A percentile compares a stretch with the other conserved stretches of the same genome.
These are phyloP conservation scores for Chrysopilus asiliformis DNA, from an alignment of 2,888 invertebrate species.

Conservation along the genomic window DNA sequence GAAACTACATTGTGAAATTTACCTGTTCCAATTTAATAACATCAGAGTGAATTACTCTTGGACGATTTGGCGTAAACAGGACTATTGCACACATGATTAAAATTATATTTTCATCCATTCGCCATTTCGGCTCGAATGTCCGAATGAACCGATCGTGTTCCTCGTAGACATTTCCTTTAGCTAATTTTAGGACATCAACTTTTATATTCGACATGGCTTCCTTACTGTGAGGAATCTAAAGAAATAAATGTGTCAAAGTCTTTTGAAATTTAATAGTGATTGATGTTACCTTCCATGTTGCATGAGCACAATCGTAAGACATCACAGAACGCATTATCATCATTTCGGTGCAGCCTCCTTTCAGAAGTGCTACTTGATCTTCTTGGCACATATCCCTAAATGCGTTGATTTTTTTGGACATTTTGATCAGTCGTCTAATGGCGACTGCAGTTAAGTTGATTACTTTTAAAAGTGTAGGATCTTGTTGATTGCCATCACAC, in stretches of 20 bases:
- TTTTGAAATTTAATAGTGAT: slow-evolving; percentile 3
- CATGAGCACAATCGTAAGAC: slow-evolving; percentile 77
- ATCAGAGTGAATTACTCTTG: slow-evolving; percentile 67
- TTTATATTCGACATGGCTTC: slow-evolving; percentile 66
- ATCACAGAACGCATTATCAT: slow-evolving; percentile 87
- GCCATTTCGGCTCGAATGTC: slow-evolving; percentile 74
- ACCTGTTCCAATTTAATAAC: slow-evolving; percentile 79
- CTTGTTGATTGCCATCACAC: slow-evolving; percentile 37
- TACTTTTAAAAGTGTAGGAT: slow-evolving; percentile 64
- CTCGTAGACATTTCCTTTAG: slow-evolving; percentile 77
- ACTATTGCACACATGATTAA: slow-evolving; percentile 83
- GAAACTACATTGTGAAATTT: not conserved
- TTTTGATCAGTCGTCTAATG: slow-evolving; percentile 71
- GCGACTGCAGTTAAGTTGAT: slow-evolving; percentile 87
- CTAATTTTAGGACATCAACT: slow-evolving; percentile 80
- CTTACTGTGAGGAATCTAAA: slow-evolving; percentile 63
- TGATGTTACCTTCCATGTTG: slow-evolving; percentile 69
- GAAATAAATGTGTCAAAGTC: not conserved
- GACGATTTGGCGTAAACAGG: slow-evolving; percentile 73
- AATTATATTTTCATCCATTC: slow-evolving; percentile 78
- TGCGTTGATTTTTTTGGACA: slow-evolving; percentile 73
- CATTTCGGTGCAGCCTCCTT: slow-evolving; percentile 90
- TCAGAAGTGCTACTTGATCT: slow-evolving; percentile 62
- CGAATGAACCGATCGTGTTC: slow-evolving; percentile 75
- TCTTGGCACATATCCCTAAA: slow-evolving; percentile 91